These are phyloP conservation scores for Chrysolina haemoptera DNA, from an alignment of 2,888 invertebrate species.

Conservation along the genomic window DNA sequence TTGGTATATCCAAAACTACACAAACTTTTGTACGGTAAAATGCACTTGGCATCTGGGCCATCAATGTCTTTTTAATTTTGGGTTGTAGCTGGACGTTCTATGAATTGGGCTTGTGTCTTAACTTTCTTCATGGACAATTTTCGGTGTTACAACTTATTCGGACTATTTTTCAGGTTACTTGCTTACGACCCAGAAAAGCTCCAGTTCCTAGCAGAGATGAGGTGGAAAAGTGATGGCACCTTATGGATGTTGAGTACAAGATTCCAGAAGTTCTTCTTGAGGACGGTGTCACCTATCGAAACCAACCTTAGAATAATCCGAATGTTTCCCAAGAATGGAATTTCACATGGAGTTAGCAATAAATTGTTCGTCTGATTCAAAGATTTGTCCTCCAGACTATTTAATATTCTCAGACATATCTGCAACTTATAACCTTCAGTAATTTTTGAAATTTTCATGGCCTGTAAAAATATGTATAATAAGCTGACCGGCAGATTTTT, in stretches of 20 bases:
- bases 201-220: slow-evolving; percentile 85
- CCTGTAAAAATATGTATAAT: background rate
- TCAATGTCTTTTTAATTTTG: too few species aligned
- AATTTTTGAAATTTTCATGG: background rate
- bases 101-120: too few species aligned
- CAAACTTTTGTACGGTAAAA: too few species aligned
- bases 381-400: background rate
- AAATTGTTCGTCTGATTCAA: slow-evolving; percentile 43
- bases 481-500: too few species aligned
- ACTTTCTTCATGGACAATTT: background rate
- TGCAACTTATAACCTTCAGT: too few species aligned
- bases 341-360: slow-evolving; percentile 41
- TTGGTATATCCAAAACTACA: too few species aligned
- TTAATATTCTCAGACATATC: too few species aligned
- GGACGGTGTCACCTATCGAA: slow-evolving; percentile 78
- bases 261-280: slow-evolving; percentile 86
- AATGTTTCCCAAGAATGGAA: slow-evolving; percentile 43
- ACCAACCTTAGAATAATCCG: slow-evolving; percentile 83
- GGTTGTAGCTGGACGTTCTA: too few species aligned
- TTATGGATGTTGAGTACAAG: slow-evolving; percentile 84
- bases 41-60: too few species aligned
- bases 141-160: background rate
- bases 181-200: slow-evolving; percentile 81
- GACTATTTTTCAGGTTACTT: slow-evolving; percentile 73
- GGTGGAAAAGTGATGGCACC: slow-evolving; percentile 79